phyloP scores from a whole-genome alignment of 2,888 invertebrate genomes.

The Harpagoxenus sublaevis region DNA sequence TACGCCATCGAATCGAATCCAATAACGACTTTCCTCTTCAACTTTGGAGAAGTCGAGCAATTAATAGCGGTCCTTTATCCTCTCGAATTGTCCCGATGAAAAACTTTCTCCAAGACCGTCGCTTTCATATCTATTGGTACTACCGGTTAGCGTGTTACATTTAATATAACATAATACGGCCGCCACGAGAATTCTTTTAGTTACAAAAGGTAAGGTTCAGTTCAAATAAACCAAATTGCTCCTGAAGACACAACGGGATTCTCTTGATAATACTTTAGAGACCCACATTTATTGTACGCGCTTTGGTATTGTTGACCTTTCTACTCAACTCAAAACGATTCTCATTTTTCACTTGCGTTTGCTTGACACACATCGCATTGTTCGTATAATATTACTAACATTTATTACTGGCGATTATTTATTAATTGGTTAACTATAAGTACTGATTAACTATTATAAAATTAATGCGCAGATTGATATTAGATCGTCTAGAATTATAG shows the following conservation, averaged over 20 bases:
- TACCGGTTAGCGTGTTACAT: constrained; percentile 55
- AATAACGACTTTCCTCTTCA: constrained; percentile 73
- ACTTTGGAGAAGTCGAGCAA: constrained; percentile 74
- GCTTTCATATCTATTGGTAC: constrained; percentile 68
- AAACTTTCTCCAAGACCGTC: constrained; percentile 69
- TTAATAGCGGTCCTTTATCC: constrained; percentile 75
- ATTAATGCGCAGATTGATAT: neutral
- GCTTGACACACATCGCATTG: neutral
- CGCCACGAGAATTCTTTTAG: constrained; percentile 24
- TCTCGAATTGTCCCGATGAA: constrained; percentile 67
- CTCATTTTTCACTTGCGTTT: neutral
- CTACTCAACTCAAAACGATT: neutral
- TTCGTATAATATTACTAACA: neutral
- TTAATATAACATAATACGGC: constrained; percentile 42
- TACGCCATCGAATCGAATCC: constrained; percentile 70
- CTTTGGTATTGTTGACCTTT: constrained; percentile 19
- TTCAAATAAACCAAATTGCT: constrained; percentile 24
- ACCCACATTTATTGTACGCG: constrained; percentile 4
- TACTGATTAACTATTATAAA: neutral
- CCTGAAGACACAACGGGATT: constrained; percentile 8
- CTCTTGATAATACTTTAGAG: constrained; percentile 8
- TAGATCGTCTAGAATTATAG: neutral
- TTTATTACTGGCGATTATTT: neutral
- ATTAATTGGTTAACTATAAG: neutral
- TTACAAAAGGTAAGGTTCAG: constrained; percentile 1